Evolutionary conservation across 92 coral and sea anemone genomes (phyloP), one percentile per base, ranked within the genome.

Genomic region (Virgularia gustaviana): DNA sequence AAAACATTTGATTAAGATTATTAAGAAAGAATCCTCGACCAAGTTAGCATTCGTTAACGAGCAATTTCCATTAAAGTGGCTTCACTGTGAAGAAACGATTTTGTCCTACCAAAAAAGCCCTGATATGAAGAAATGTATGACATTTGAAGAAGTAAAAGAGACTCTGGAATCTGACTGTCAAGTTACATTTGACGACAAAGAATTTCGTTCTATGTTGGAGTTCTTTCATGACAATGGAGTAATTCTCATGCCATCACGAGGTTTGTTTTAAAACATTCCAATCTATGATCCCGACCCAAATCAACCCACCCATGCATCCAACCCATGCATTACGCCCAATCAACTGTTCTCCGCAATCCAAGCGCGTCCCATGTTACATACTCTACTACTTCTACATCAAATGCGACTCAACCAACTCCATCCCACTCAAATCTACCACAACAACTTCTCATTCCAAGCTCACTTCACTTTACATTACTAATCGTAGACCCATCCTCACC

Each of bases 191-290:
- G 33, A 43, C 36, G 78, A 71, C 9, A 73, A 79, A 16, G 83
- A 79, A 15, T 79, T 79, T 61, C 32, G 68, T 35, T 60, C 54
- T 23, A 79, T 79, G 83, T 49, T 71, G 12, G 27, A 72, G 0
- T 79, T 71, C 36, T 79, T 79, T 79, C 83, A 79, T 33, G 83
- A 79, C 36, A 71, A 72, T 49, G 83, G 83, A 16, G 36, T 71
- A 29, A 51, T 79, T 24, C 41, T 79, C 18, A 51, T 71, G 22
- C 83, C 83, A n/a, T n/a, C n/a, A n/a, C n/a, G n/a, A 35, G 83
- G 83, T 79, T 60, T 36, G 64, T n/a, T 7, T n/a, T 0, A 16
- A 6, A 52, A 3, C 31, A 3, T 3, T 2, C 31, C 11, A 2
- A 22, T 52, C 11, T 15, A 28, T 47, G 20, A 19, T 47, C n/a